Evolutionary conservation across 2,888 invertebrate species (phyloP), one percentile per base, ranked within the genome.

Genomic region (Spisula subtruncata): DNA sequence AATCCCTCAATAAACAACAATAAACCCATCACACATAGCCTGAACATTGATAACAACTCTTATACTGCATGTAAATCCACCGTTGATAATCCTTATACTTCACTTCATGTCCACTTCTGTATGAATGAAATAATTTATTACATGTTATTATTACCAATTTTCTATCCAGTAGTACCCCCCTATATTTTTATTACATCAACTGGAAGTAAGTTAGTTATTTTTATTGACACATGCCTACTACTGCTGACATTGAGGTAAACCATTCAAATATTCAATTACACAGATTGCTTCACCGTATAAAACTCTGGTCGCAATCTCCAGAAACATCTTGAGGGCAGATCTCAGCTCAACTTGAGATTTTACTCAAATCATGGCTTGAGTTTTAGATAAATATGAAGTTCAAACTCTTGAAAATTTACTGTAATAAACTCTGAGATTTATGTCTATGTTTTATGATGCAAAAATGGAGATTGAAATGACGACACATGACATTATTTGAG

Each of bases 21-120:
- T 66, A 66, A 66, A 66, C 60, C 25, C 25, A 66, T 66, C 60
- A 66, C 60, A 25, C 25, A 41, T 20, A 25, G 60, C 10, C 60
- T 66, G n/a, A 5, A 66, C n/a, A 20, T 25, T 25, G 60, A 66
- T 66, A 66, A 66, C 20, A 66, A 25, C 60, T 66, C 8, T 66
- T 66, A 66, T 66, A 66, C n/a, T 66, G 25, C 25, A 25, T 0
- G 25, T 66, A 66, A 66, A 66, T 66, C 25, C 25, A 1, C 25
- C 25, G 60, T 66, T 66, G 60, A 66, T 66, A 66, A 66, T 66
- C 60, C 60, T 66, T 66, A 25, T 25, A 66, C 25, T n/a, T 66
- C 60, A 66, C 60, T 66, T 66, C 60, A 66, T 66, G 60, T 66
- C 60, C 25, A 66, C 60, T 66, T 66, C 60, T 66, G 25, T 66